A percentile compares a stretch with the other conserved stretches of the same genome.
phyloP scores from a whole-genome alignment of 2,797 vertebrate genomes.

The Petrocephalus sullivani region DNA sequence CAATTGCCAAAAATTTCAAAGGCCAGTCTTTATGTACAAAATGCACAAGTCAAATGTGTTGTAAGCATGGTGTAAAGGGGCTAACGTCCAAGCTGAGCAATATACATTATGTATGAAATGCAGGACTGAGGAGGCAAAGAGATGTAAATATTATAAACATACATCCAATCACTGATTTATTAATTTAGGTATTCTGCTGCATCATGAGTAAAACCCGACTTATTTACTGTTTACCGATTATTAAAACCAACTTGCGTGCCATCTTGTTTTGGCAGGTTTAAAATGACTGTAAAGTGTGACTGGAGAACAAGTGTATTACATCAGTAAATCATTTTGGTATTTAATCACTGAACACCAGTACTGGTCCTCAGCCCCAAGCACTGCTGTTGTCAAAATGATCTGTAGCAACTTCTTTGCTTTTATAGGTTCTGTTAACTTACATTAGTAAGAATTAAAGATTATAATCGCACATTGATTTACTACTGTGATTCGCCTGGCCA shows the following conservation, averaged over 20 bases:
- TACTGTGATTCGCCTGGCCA: neutral
- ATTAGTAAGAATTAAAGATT: neutral
- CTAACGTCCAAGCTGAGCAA: neutral
- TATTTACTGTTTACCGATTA: neutral
- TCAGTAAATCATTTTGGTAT: neutral
- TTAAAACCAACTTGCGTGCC: neutral
- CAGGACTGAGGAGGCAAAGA: neutral
- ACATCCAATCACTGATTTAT: neutral
- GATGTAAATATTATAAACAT: neutral
- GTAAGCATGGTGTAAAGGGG: neutral
- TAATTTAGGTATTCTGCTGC: neutral
- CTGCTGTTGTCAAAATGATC: neutral
- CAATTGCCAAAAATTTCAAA: neutral
- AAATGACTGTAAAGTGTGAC: neutral
- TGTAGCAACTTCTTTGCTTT: neutral
- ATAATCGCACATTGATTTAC: neutral
- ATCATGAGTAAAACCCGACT: neutral
- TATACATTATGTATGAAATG: neutral
- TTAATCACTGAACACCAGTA: neutral
- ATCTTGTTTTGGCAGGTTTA: neutral
- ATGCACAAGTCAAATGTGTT: neutral
- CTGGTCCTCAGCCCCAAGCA: neutral
- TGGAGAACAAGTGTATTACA: neutral
- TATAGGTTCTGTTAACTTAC: neutral
- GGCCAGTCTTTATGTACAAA: neutral